Conservation (phyloP, 2,113 vertebrate species). For the Porphyrio hochstetteri region DNA sequence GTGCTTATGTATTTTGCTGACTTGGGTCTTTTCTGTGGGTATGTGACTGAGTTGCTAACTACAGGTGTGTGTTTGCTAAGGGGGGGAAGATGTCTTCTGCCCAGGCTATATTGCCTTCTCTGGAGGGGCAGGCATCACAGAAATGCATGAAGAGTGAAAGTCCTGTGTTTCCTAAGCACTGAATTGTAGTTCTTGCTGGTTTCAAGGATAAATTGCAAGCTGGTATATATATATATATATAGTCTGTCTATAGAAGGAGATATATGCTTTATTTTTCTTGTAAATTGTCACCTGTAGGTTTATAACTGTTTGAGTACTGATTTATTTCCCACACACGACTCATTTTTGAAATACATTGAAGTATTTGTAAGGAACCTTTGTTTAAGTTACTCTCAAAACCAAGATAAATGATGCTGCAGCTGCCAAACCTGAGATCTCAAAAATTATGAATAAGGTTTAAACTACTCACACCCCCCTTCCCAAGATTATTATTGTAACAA, state of each 20-base stretch:
- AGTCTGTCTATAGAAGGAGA: background rate
- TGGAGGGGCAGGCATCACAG: background rate
- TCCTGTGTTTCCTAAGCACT: background rate
- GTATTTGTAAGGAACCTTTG: background rate
- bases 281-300: background rate
- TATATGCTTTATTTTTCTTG: background rate
- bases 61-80: background rate
- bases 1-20: background rate
- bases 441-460: background rate
- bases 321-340: background rate
- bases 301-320: background rate
- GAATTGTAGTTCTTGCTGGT: background rate
- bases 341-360: background rate
- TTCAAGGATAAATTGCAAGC: background rate
- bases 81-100: background rate
- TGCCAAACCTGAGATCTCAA: background rate
- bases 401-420: background rate
- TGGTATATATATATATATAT: background rate
- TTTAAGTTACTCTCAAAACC: background rate
- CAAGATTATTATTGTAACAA: background rate
- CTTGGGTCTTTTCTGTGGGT: background rate
- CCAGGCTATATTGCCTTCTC: background rate
- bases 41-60: rapidly evolving
- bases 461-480: rapidly evolving
- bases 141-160: background rate